phyloP scores from a whole-genome alignment of 2,113 vertebrate genomes.

The Apteryx mantelli region DNA sequence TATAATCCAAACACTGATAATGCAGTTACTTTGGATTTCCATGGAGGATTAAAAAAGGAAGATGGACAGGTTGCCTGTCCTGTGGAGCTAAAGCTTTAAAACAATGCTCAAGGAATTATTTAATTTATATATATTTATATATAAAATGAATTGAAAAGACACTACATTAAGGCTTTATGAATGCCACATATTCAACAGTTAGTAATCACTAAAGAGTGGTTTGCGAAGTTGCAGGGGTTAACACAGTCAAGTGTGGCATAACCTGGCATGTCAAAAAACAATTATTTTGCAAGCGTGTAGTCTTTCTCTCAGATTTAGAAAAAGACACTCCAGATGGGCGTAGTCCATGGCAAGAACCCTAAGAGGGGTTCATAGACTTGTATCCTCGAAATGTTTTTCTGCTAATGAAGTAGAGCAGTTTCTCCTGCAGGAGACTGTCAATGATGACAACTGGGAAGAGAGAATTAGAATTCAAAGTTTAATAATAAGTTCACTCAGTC shows the following conservation, averaged over 20 bases:
- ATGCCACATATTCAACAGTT: fast-evolving
- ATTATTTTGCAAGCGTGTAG: background rate
- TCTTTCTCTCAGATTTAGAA: background rate
- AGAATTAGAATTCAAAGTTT: background rate
- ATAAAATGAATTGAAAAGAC: background rate
- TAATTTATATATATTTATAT: background rate
- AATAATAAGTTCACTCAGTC: background rate
- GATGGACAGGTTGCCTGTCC: background rate
- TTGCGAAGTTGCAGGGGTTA: background rate
- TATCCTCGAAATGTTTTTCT: background rate
- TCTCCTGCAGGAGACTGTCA: background rate
- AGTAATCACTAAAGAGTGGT: background rate
- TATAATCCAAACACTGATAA: background rate
- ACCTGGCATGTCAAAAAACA: background rate
- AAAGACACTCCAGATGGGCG: background rate
- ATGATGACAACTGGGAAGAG: background rate
- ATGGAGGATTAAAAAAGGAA: background rate
- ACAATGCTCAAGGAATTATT: background rate
- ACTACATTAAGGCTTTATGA: background rate
- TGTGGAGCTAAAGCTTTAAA: background rate
- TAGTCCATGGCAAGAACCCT: background rate
- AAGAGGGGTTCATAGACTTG: background rate
- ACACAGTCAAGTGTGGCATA: background rate
- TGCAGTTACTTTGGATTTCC: background rate
- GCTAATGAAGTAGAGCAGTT: fast-evolving